Conservation (phyloP, 1,140 invertebrate genomes). For the Cepaea nemoralis region DNA sequence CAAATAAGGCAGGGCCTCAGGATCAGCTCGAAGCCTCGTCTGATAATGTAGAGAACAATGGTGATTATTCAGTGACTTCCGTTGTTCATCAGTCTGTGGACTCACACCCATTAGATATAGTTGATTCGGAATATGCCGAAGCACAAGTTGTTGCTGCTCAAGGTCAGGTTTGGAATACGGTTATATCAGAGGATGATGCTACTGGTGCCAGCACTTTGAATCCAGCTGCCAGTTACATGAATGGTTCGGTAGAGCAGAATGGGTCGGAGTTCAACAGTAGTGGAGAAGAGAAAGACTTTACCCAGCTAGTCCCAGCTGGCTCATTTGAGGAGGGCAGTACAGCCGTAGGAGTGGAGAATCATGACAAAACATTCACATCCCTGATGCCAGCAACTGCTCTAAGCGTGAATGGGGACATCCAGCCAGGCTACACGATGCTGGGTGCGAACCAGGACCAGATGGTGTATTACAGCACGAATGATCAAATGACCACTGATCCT, state of each 20-base stretch:
- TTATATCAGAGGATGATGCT: background rate
- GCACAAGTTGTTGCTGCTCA: background rate
- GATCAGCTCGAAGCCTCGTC: background rate
- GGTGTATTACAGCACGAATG: constrained; percentile 26
- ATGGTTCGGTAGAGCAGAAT: constrained; percentile 14
- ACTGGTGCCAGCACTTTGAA: background rate
- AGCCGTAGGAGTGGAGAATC: constrained; percentile 5
- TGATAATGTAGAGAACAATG: background rate
- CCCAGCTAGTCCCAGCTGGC: constrained; percentile 34
- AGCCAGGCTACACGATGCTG: constrained; percentile 25
- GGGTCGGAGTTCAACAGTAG: constrained; percentile 30
- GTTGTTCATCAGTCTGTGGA: background rate
- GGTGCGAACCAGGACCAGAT: constrained; percentile 17
- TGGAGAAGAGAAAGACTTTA: constrained; percentile 32
- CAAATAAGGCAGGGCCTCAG: constrained; percentile 5
- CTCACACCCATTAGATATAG: background rate
- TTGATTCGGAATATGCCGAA: background rate
- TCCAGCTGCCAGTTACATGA: constrained; percentile 1
- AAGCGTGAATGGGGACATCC: constrained; percentile 30
- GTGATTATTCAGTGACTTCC: background rate
- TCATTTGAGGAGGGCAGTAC: constrained; percentile 24
- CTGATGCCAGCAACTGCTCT: constrained; percentile 34
- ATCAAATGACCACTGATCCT: background rate
- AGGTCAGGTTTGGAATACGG: background rate
- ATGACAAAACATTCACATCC: constrained; percentile 39